Conservation (phyloP, 1,140 invertebrate species). For the Aphaenogaster rudis region DNA sequence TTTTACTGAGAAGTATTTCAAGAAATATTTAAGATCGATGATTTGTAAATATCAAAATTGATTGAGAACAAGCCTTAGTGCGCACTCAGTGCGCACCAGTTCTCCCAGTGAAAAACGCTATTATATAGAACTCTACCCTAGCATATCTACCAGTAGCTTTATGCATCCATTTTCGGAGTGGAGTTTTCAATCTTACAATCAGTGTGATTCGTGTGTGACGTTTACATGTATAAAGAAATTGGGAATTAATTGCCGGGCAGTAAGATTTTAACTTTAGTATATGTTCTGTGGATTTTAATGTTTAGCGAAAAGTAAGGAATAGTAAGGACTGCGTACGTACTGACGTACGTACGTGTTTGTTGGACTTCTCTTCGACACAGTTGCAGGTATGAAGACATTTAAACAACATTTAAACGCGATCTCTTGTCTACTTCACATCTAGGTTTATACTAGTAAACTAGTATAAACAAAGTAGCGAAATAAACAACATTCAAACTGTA, state of each 20-base stretch:
- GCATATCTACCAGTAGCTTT: no score
- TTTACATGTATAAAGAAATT: neutral
- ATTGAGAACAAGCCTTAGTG: no score
- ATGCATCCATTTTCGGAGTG: no score
- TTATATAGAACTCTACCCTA: no score
- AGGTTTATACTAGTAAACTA: neutral
- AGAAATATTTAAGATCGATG: no score
- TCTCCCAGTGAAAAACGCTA: no score
- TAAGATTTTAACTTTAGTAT: neutral
- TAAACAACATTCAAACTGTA: neutral
- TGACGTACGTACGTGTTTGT: neutral
- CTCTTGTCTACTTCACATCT: neutral
- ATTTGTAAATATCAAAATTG: no score
- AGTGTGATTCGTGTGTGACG: neutral
- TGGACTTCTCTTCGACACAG: neutral
- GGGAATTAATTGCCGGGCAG: neutral
- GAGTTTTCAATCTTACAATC: neutral
- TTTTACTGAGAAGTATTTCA: no score
- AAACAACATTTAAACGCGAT: no score
- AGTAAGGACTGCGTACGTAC: neutral
- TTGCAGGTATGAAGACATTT: neutral
- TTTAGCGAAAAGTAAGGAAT: neutral
- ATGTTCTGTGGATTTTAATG: constrained; percentile 5
- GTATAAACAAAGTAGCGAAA: neutral
- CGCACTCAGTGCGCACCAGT: no score